Evolutionary conservation across 1,140 invertebrate species (phyloP).

Genomic region (Drosophila lowei): DNA sequence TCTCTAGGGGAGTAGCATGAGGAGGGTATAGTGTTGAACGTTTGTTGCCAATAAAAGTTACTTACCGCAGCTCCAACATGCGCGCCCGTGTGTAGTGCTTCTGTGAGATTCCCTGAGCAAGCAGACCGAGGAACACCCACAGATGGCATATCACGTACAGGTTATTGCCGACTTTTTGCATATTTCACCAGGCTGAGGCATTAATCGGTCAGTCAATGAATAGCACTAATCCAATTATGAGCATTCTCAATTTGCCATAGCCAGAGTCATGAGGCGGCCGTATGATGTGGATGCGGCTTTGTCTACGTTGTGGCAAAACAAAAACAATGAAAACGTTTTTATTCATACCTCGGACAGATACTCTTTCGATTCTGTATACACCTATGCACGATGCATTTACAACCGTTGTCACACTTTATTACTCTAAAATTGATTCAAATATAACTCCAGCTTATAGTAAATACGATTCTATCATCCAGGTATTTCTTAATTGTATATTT

Average conservation of each 20-base stretch:
- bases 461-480: too few species aligned
- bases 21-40: neutral
- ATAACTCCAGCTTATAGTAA: too few species aligned
- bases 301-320: conserved; percentile 46
- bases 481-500: too few species aligned
- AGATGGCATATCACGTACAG: conserved; percentile 12
- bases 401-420: too few species aligned
- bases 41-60: neutral
- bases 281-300: conserved; percentile 16
- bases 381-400: too few species aligned
- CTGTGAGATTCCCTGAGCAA: conserved; percentile 28
- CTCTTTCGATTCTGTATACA: too few species aligned
- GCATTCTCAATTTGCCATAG: conserved; percentile 51
- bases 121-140: conserved; percentile 34
- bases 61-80: conserved; percentile 67
- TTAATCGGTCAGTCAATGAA: conserved; percentile 39
- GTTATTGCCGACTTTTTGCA: conserved; percentile 29
- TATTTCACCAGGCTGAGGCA: conserved; percentile 33
- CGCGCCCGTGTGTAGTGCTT: conserved; percentile 61
- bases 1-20: conserved; percentile 84
- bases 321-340: conserved; percentile 24
- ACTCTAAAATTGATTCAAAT: too few species aligned
- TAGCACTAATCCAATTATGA: conserved; percentile 65
- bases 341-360: too few species aligned
- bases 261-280: conserved; percentile 23